Conservation (phyloP, 2,888 invertebrate genomes). For the Diarsia brunnea region DNA sequence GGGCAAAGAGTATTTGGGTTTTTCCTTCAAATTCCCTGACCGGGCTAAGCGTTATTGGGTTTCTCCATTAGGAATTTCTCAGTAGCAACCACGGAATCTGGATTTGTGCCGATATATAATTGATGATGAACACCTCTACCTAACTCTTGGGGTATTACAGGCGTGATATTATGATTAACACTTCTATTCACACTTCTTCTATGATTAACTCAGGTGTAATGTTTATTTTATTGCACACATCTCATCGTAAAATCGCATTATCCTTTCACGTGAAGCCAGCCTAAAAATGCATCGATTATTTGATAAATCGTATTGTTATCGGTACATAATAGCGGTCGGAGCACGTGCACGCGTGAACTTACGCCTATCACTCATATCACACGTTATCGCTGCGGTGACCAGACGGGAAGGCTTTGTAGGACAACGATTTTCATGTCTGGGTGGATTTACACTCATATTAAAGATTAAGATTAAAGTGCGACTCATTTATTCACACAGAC, state of each 20-base stretch:
- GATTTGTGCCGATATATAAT: too few species aligned
- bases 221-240: too few species aligned
- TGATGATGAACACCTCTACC: too few species aligned
- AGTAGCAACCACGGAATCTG: too few species aligned
- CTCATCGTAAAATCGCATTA: not conserved
- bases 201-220: too few species aligned
- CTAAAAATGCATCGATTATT: slow-evolving; percentile 84
- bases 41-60: too few species aligned
- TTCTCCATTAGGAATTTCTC: too few species aligned
- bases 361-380: slow-evolving; percentile 65
- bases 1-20: too few species aligned
- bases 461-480: not conserved
- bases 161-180: too few species aligned
- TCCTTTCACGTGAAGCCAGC: slow-evolving; percentile 52
- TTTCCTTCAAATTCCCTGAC: too few species aligned
- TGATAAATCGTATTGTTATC: slow-evolving; percentile 83
- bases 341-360: slow-evolving; percentile 76
- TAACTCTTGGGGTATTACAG: not conserved
- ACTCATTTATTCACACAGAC: not conserved
- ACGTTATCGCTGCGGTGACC: slow-evolving; percentile 59
- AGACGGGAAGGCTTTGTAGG: slow-evolving; percentile 31
- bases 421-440: slow-evolving; percentile 19
- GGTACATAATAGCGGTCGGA: slow-evolving; percentile 70
- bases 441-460: not conserved
- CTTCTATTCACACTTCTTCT: too few species aligned